phyloP scores from a whole-genome alignment of 2,113 vertebrate species.

The Mobula hypostoma region DNA sequence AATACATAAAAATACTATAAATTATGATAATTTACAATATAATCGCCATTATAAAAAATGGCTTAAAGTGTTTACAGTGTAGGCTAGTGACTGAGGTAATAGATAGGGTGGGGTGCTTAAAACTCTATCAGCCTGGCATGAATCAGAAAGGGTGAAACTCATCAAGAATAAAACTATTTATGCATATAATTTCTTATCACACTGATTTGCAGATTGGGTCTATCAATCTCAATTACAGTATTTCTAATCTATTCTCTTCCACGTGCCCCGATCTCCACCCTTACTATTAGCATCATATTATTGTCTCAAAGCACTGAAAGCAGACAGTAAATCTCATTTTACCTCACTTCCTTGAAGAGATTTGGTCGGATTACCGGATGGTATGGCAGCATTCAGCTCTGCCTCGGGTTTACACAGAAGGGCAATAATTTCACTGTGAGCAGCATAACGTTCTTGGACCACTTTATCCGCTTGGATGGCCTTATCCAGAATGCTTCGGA shows the following conservation, averaged over 20 bases:
- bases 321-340: constrained; percentile 38
- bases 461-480: constrained; percentile 85
- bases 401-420: constrained; percentile 84
- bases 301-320: neutral
- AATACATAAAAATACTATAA: too few species aligned
- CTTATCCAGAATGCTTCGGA: constrained; percentile 73
- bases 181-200: too few species aligned
- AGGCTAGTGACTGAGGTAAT: too few species aligned
- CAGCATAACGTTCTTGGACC: constrained; percentile 79
- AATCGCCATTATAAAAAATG: too few species aligned
- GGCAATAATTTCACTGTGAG: constrained; percentile 82
- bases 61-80: too few species aligned
- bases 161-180: neutral
- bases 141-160: neutral
- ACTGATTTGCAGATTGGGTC: too few species aligned
- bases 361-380: constrained; percentile 91
- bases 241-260: neutral
- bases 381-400: constrained; percentile 82
- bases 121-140: neutral
- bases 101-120: too few species aligned
- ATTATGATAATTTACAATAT: too few species aligned
- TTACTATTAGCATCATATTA: neutral
- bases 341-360: constrained; percentile 95
- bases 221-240: neutral
- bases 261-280: neutral